Evolutionary conservation across 1,140 invertebrate genomes (phyloP).

Genomic region (Harpegnathos saltator): DNA sequence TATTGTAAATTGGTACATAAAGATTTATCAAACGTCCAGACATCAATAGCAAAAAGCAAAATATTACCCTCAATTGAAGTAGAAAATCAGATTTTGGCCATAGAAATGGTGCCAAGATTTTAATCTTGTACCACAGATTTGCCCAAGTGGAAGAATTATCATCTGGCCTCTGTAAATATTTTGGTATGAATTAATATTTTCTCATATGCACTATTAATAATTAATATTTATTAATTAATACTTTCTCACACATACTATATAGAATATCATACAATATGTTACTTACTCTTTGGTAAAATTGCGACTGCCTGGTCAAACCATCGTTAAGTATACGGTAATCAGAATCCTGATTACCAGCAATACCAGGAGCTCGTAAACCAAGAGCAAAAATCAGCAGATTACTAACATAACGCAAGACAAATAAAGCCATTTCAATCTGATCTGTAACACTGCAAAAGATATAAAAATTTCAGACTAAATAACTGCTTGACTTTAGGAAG

Average conservation of each 20-base stretch:
- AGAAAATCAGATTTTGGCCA: conserved; percentile 94
- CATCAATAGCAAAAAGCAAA: conserved; percentile 93
- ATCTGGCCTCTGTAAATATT: conserved; percentile 82
- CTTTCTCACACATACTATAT: conserved; percentile 3
- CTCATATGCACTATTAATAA: not conserved
- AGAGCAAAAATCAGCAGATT: conserved; percentile 93
- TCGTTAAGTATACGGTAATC: conserved; percentile 88
- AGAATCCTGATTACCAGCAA: conserved; percentile 86
- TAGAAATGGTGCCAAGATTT: conserved; percentile 94
- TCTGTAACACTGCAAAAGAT: conserved; percentile 90
- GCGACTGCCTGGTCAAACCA: conserved; percentile 84
- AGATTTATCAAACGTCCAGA: conserved; percentile 96
- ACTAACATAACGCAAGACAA: conserved; percentile 93
- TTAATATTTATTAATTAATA: conserved; percentile 69
- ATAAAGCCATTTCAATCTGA: conserved; percentile 94
- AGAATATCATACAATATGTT: conserved; percentile 7
- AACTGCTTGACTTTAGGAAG: not conserved
- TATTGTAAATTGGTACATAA: conserved; percentile 97
- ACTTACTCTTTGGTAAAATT: conserved; percentile 84
- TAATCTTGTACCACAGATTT: conserved; percentile 92
- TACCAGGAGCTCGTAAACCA: conserved; percentile 95
- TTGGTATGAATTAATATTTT: conserved; percentile 43
- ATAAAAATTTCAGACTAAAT: conserved; percentile 33
- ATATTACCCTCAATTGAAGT: conserved; percentile 93
- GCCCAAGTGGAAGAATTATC: conserved; percentile 92